These are phyloP conservation scores for Taxidea taxus DNA, from an alignment of 2,113 vertebrate species.

Conservation along the genomic window DNA sequence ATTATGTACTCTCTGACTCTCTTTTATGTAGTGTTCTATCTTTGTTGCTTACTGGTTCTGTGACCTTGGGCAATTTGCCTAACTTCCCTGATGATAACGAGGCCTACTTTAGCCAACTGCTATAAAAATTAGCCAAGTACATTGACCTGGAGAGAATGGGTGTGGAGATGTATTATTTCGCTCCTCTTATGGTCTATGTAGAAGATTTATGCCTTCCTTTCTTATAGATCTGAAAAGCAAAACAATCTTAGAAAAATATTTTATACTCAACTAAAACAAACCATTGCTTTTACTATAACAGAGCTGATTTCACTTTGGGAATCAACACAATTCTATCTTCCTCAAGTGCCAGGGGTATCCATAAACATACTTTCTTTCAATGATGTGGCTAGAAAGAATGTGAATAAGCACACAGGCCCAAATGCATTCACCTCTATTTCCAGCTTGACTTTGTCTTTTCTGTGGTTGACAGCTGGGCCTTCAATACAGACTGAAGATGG, in stretches of 20 bases:
- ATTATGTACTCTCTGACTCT: not conserved
- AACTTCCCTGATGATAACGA: constrained; percentile 1
- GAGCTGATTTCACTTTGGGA: not conserved
- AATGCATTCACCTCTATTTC: constrained; percentile 20
- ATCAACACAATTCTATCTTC: not conserved
- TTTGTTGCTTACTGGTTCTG: not conserved
- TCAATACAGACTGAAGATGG: constrained; percentile 23
- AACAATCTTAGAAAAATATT: not conserved
- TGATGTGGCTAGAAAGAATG: not conserved
- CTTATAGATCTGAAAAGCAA: constrained; percentile 13
- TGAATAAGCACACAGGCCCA: not conserved
- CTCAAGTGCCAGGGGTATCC: constrained; percentile 4
- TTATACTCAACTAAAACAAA: not conserved
- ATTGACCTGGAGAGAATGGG: not conserved
- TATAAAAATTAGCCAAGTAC: constrained; percentile 26
- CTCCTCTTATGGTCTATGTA: not conserved
- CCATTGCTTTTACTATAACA: not conserved
- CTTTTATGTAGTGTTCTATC: not conserved
- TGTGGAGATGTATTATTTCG: not conserved
- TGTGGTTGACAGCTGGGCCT: constrained; percentile 12
- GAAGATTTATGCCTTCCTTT: not conserved
- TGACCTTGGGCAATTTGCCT: not conserved
- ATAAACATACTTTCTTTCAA: not conserved
- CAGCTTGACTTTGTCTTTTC: constrained; percentile 46
- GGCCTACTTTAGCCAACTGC: not conserved